Base-by-base conservation (phyloP, 2,113 vertebrate species). In the Hypocryptadius cinnamomeus region DNA sequence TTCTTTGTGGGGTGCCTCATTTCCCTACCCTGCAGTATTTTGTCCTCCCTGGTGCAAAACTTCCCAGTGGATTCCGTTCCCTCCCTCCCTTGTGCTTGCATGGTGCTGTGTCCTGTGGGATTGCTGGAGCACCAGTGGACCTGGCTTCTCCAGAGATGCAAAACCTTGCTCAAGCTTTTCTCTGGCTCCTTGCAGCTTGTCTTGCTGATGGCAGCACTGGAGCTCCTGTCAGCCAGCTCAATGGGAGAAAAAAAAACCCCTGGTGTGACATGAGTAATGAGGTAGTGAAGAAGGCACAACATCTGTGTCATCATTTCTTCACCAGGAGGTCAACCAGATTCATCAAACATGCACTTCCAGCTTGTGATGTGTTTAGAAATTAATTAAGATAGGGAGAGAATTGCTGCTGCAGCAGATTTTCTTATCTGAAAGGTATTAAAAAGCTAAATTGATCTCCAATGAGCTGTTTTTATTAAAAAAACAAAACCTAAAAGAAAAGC, bases 291-390 rank as follows among this genome's bases (percentile, higher is more conserved):
- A 53, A 85, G 93, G 61, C 74, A 31, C 92, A 94, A 80, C 93
- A 90, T 97, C 97, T 97, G 93, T 97, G 94, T 97, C 96, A 95
- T 97, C 96, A 70, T 97, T 98, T 97, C 94, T 97, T 92, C 87
- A 95, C 96, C 82, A 79, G 93, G 97, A 97, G 97, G 97, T 97
- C 97, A 98, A 92, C 92, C 28, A 93, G 95, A 93, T 96, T 91
- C 95, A 87, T 96, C 96, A 96, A 96, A 86, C 54, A 47, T 60
- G 92, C 90, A 40, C 92, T 95, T 96, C 92, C 79, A 95, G 96
- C 92, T 77, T 71, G 24, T 91, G 87, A 94, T 97, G 95, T 96
- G 97, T 97, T 97, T 97, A 96, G 96, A 91, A 98, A 97, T 97
- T 97, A 97, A 97, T 97, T 97, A 97, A 94, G 90, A 96, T 78